Conservation (phyloP, 2,113 vertebrate genomes). For the Pantherophis guttatus region DNA sequence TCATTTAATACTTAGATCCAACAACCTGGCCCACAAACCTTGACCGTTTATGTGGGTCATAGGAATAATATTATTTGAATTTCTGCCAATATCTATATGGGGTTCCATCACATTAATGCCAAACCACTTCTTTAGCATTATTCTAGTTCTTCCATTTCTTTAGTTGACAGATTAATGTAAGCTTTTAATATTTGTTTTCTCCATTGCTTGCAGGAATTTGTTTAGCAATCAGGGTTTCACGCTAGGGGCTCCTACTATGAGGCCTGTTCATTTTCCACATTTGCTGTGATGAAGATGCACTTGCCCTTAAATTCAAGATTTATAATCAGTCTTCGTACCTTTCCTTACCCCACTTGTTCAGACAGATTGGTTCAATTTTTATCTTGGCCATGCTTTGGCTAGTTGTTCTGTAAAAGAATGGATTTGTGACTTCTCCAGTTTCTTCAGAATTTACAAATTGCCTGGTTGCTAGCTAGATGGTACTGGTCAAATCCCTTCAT, state of each 20-base stretch:
- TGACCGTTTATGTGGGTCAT: not conserved
- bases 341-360: not conserved
- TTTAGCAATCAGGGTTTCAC: not conserved
- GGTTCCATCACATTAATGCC: not conserved
- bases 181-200: not conserved
- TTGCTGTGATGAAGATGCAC: not conserved
- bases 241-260: not conserved
- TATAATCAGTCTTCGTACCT: not conserved
- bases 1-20: not conserved
- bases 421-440: not conserved
- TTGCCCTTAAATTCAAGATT: not conserved
- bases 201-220: not conserved
- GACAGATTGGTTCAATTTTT: not conserved
- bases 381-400: not conserved
- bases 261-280: not conserved
- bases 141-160: not conserved
- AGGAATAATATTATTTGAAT: not conserved
- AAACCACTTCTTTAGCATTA: not conserved
- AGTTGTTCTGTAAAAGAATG: not conserved
- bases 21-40: not conserved
- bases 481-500: not conserved
- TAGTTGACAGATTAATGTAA: not conserved
- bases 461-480: not conserved
- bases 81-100: not conserved
- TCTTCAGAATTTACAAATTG: not conserved